Evolutionary conservation across 1,140 invertebrate species (phyloP).

Genomic region (Watersipora subatra): DNA sequence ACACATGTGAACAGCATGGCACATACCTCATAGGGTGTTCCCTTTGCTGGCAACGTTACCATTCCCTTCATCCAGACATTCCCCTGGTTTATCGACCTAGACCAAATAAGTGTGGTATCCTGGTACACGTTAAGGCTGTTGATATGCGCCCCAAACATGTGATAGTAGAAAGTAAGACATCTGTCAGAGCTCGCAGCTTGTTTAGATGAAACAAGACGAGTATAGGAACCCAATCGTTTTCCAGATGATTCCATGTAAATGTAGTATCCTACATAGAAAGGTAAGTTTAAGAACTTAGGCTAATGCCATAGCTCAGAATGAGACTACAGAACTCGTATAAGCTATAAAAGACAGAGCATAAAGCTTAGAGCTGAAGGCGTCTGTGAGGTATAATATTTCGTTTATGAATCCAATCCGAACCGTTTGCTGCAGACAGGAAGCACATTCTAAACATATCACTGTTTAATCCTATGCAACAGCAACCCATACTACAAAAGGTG

Average conservation of each 20-base stretch:
- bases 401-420: neutral
- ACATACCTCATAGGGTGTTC: conserved; percentile 15
- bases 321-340: neutral
- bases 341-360: neutral
- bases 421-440: neutral
- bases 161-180: conserved; percentile 48
- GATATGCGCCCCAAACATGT: conserved; percentile 51
- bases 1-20: no score
- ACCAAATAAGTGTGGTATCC: conserved; percentile 17
- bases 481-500: no score
- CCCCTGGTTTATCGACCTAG: conserved; percentile 22
- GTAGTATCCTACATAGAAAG: conserved; percentile 12
- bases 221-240: conserved; percentile 15
- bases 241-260: conserved; percentile 22
- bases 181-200: conserved; percentile 10
- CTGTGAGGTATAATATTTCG: neutral
- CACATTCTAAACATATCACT: neutral
- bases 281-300: neutral
- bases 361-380: neutral
- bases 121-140: conserved; percentile 8
- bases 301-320: neutral
- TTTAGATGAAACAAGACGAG: conserved; percentile 14
- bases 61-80: conserved; percentile 22
- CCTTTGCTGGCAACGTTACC: conserved; percentile 9
- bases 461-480: no score